Base-by-base conservation (phyloP, 2,888 invertebrate species). In the Cheilosia pagana region DNA sequence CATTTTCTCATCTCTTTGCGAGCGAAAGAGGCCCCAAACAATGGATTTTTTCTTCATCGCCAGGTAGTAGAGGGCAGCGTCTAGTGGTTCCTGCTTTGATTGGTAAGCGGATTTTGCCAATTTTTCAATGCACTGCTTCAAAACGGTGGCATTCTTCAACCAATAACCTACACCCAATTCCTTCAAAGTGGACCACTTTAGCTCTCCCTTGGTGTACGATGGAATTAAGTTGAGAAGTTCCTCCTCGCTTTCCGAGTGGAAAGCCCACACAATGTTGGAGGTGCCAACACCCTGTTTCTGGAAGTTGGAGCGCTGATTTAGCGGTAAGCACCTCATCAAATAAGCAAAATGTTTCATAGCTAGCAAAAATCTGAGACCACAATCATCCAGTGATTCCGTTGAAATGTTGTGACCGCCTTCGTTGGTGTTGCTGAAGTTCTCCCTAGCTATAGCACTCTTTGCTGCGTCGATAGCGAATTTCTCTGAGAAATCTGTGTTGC, bases 281-380 rank as follows among this genome's bases (percentile, higher is more conserved):
- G 95, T 96, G 41, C 96, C 96, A 1, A 97, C 95, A 23, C 98
- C 98, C 87, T 95, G 95, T 68, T 96, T 95, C 89, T 98, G 97
- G 87, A 98, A 94, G 71, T 95, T 94, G 0, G 96, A 95, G 68
- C 99, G 93, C 91, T 99, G 98, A 0, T 95, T 96, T 10, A 98
- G 93, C 0, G 99, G 98, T 77, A 99, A 93, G 90, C 99, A 99
- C 31, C 98, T 95, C 75, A 99, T 93, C 16, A 99, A 93, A 92
- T 99, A 99, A 87, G 97, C 96, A 92, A 98, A 98, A 92, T 99
- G 99, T 89, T 99, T 97, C 97, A 99, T 98, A 0, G 99, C 98
- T 75, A 99, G 93, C 16, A 99, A 93, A 92, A 98, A 99, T 53
- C 99, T 94, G 0, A 99, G 93, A 0, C 99, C 99, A 91, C 99